Conservation (phyloP, 2,888 invertebrate species). For the Xestoiulus laeticollis region DNA sequence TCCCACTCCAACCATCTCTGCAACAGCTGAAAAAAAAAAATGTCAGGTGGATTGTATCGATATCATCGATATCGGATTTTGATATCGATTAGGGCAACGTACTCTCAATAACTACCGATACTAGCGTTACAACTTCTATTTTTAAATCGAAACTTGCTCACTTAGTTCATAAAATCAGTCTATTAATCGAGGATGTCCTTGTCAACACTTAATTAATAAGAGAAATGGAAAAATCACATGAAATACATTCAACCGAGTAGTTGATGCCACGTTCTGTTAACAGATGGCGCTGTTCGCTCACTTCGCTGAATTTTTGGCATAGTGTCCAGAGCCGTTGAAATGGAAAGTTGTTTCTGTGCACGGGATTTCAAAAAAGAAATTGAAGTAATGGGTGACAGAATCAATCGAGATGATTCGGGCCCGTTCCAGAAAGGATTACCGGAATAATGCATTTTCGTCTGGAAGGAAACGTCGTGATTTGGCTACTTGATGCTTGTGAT, state of each 20-base stretch:
- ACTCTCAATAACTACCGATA: not conserved
- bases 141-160: not conserved
- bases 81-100: not conserved
- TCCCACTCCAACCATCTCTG: not conserved
- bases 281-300: not conserved
- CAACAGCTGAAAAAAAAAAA: not conserved
- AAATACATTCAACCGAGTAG: not conserved
- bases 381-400: constrained; percentile 18
- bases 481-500: not conserved
- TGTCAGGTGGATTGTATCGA: not conserved
- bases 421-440: not conserved
- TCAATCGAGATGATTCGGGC: not conserved
- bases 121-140: not conserved
- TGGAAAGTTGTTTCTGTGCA: not conserved
- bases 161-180: not conserved
- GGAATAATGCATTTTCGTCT: constrained; percentile 12
- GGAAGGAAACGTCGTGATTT: constrained; percentile 2
- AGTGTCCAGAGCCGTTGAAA: not conserved
- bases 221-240: not conserved
- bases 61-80: not conserved
- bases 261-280: not conserved
- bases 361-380: constrained; percentile 1
- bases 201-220: not conserved
- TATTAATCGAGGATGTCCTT: not conserved
- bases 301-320: not conserved